Percentiles rank a stretch among this genome's conserved stretches.
Conservation (phyloP, 2,888 invertebrate genomes). For the Hirtodrosophila confusa region DNA sequence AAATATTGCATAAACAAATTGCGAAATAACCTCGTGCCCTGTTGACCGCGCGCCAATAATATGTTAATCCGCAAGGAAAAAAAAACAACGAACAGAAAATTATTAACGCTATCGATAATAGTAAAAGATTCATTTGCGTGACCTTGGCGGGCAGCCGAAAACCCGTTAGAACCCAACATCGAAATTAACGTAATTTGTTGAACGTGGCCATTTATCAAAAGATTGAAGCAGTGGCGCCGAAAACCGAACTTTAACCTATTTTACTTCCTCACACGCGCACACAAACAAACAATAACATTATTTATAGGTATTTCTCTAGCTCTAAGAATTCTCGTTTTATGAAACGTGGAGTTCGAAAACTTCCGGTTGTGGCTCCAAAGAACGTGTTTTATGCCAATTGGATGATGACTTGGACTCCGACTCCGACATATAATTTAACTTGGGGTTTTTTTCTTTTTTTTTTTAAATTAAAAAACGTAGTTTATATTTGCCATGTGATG, state of each 20-base stretch:
- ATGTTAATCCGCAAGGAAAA: slow-evolving; percentile 51
- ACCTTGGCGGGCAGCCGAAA: slow-evolving; percentile 54
- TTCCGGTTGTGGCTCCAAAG: slow-evolving; percentile 55
- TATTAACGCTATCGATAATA: slow-evolving; percentile 27
- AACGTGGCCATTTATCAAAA: slow-evolving; percentile 48
- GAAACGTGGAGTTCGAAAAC: slow-evolving; percentile 29
- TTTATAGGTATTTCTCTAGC: background rate
- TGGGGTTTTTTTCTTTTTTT: slow-evolving; percentile 11
- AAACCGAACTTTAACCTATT: slow-evolving; percentile 77
- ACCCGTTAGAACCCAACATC: slow-evolving; percentile 60
- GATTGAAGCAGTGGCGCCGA: slow-evolving; percentile 49
- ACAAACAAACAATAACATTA: slow-evolving; percentile 22
- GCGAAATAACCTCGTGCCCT: slow-evolving; percentile 70
- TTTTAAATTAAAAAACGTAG: slow-evolving; percentile 4
- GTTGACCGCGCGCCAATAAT: slow-evolving; percentile 71
- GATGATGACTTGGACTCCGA: slow-evolving; percentile 37
- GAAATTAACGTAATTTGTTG: slow-evolving; percentile 54
- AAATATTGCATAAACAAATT: slow-evolving; percentile 42
- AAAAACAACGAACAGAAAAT: background rate
- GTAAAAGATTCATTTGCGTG: slow-evolving; percentile 39
- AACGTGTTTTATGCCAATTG: slow-evolving; percentile 64
- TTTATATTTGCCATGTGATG: slow-evolving; percentile 35
- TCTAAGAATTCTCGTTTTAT: slow-evolving; percentile 60
- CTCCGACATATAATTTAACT: background rate
- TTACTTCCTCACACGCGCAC: slow-evolving; percentile 67